Base-by-base conservation (phyloP, 2,113 vertebrate species). In the Mus pahari region DNA sequence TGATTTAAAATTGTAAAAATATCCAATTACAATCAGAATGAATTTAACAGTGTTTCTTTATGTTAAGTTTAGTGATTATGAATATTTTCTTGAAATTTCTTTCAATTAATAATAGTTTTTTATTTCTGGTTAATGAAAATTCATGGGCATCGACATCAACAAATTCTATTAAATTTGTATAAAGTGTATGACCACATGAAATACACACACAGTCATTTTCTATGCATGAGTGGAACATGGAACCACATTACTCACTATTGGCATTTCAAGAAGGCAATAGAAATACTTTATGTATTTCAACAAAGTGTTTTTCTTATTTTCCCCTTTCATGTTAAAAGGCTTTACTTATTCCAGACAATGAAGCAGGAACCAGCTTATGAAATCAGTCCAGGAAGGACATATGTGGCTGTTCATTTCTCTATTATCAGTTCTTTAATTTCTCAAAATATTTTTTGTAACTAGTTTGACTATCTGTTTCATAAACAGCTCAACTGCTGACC, bases 371-470 rank as follows among this genome's bases (percentile, higher is more conserved):
- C 60, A 31, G 50, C 19, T 95, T 13, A 89, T 81, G 78, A 96
- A 90, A 90, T n/a, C 91, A 84, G 33, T 66, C 90, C 89, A 96
- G 79, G 45, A 94, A 97, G 71, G 79, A 92, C 79, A 82, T 95
- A 87, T 97, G 86, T 95, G 78, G 78, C 89, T 96, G 22, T 73
- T 96, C 79, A 88, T 84, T 87, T 96, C 50, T 94, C 71, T 91
- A 53, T 90, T 75, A 86, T 82, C 77, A 86, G 58, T 92, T 88
- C 70, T 87, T 96, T 95, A 94, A 97, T 94, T 95, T 95, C 94
- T 96, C 89, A 96, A 97, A 97, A 86, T 94, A 95, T 95, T 92
- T 94, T 96, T 84, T 68, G 66, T 82, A 42, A 95, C 31, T 77
- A 88, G 75, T 36, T 94, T 79, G 42, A 90, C 55, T 97, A 79